Evolutionary conservation across 2,888 invertebrate genomes (phyloP), one percentile per base, ranked within the genome.

Genomic region (Torymus tubicola): DNA sequence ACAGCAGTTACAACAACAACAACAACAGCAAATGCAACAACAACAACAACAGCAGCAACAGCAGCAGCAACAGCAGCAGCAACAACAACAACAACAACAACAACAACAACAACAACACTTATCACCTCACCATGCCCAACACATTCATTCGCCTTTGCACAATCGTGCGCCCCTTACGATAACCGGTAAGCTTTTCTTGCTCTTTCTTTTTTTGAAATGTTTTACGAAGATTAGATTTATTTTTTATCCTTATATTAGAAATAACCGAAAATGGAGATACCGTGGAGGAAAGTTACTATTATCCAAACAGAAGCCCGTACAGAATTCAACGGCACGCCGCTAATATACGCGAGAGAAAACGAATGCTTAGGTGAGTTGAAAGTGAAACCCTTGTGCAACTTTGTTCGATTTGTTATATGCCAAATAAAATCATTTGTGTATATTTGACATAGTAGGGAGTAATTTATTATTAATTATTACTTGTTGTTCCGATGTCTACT

Each of bases 261-360:
- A 89, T 89, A 78, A 88, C 89, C 73, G 90, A 90, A 63, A 85
- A 88, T 50, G 91, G 90, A 31, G 31, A 31, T 2, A 31, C 31
- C 87, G 82, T 90, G 87, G 87, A 92, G 85, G 91, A 91, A 70
- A 90, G 91, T 61, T 95, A 94, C 87, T 94, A 94, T 31, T 31
- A 31, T 82, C 94, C 94, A 84, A 93, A 93, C 74, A 94, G 95
- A 1, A 95, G 95, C 5, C 96, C 96, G 5, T 97, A 97, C 91
- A 94, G 97, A 87, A 96, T 97, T 83, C 97, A 98, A 91, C 93
- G 97, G 82, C 97, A 97, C 86, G 97, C 98, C 2, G 97, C 99
- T 81, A 99, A 98, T 92, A 97, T 99, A 85, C 94, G 99, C 86
- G 99, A 99, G 92, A 93, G 99, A 91, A 97, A 98, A 93, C 95